Evolutionary conservation across 2,797 vertebrate species (phyloP).

Genomic region (Amblyraja radiata): DNA sequence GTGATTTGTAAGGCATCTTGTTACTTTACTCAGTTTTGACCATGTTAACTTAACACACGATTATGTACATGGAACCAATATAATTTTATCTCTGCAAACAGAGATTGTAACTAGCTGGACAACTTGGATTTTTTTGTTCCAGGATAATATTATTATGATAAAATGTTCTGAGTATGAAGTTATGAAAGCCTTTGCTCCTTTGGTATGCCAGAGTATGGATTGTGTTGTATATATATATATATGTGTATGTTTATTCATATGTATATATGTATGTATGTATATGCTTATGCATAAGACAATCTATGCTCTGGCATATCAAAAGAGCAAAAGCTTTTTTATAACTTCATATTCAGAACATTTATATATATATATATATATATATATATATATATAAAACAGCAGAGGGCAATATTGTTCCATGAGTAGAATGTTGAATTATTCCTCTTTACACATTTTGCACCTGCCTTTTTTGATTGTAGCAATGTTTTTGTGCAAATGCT

Average conservation of each 20-base stretch:
- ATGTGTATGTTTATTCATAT: too few relatives aligned
- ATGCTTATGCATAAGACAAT: too few relatives aligned
- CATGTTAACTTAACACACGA: conserved; percentile 10
- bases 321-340: neutral
- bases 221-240: too few relatives aligned
- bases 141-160: neutral
- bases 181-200: neutral
- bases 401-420: conserved; percentile 33
- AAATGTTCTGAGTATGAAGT: neutral
- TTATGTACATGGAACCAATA: neutral
- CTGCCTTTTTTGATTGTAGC: neutral
- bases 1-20: conserved; percentile 24
- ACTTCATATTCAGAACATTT: neutral
- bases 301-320: neutral
- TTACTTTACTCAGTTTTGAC: conserved; percentile 19
- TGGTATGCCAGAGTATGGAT: neutral
- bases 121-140: neutral
- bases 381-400: neutral
- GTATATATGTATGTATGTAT: too few relatives aligned
- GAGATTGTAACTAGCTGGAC: conserved; percentile 12
- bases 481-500: conserved; percentile 22
- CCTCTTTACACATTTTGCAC: neutral
- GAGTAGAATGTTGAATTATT: neutral
- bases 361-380: too few relatives aligned
- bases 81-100: conserved; percentile 25